phyloP scores from a whole-genome alignment of 2,797 vertebrate species.

The Alouatta caraya region DNA sequence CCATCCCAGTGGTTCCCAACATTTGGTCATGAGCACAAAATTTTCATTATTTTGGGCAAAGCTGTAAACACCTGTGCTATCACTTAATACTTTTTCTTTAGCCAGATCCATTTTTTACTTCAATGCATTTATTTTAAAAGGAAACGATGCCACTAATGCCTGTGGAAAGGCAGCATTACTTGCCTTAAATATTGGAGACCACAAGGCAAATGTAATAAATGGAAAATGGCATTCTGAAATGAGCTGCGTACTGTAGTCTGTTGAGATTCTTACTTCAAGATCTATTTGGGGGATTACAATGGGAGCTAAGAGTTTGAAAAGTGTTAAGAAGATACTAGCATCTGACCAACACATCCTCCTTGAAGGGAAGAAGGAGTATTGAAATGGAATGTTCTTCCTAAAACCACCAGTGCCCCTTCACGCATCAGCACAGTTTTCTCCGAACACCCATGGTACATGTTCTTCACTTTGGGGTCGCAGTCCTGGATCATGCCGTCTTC shows the following conservation, averaged over 20 bases:
- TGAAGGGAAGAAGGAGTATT: neutral
- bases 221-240: neutral
- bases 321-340: no score
- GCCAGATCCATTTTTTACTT: neutral
- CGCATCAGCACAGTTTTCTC: accelerated
- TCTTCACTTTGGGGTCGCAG: neutral
- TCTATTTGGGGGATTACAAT: neutral
- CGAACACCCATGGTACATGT: accelerated
- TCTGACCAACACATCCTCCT: neutral
- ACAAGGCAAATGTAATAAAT: neutral
- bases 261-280: neutral
- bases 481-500: neutral
- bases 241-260: neutral
- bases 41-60: neutral
- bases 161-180: neutral
- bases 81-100: conserved; percentile 6
- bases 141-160: neutral
- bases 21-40: neutral
- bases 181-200: neutral
- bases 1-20: neutral
- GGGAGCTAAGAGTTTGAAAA: neutral
- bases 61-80: neutral
- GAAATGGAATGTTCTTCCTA: neutral
- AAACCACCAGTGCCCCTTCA: neutral
- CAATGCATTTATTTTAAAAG: neutral